phyloP scores from a whole-genome alignment of 2,888 invertebrate species.

The Mythimna vitellina region DNA sequence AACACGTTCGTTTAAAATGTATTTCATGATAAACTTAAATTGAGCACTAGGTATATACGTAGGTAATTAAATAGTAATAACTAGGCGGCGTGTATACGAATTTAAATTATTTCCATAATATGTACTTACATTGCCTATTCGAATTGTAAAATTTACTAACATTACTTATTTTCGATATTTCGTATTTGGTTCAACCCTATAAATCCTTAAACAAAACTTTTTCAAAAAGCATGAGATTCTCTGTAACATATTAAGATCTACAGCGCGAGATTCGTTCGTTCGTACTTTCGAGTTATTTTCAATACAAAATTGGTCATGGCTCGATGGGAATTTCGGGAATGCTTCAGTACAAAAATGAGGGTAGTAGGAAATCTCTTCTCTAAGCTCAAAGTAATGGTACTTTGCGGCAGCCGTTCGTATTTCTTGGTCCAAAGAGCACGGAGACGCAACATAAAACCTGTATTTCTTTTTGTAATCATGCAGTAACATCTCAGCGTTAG shows the following conservation, averaged over 20 bases:
- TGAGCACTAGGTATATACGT: slow-evolving; percentile 45
- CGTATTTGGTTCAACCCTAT: slow-evolving; percentile 76
- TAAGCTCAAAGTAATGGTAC: slow-evolving; percentile 85
- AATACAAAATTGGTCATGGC: slow-evolving; percentile 78
- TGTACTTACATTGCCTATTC: slow-evolving; percentile 37
- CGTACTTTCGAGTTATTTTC: slow-evolving; percentile 62
- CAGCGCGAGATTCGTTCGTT: slow-evolving; percentile 79
- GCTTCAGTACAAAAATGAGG: slow-evolving; percentile 95
- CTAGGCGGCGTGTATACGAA: slow-evolving; percentile 50
- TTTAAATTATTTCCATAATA: slow-evolving; percentile 19
- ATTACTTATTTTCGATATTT: slow-evolving; percentile 54
- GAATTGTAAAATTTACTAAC: slow-evolving; percentile 37
- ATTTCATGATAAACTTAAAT: slow-evolving; percentile 46
- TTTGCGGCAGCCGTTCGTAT: slow-evolving; percentile 85
- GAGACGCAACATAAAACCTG: slow-evolving; percentile 93
- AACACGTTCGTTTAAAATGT: neutral
- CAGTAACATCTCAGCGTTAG: slow-evolving; percentile 90
- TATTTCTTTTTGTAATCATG: slow-evolving; percentile 90
- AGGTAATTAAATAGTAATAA: slow-evolving; percentile 34
- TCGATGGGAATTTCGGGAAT: slow-evolving; percentile 90
- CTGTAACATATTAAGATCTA: slow-evolving; percentile 82
- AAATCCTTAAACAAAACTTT: slow-evolving; percentile 85
- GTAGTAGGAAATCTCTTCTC: slow-evolving; percentile 91
- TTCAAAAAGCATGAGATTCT: slow-evolving; percentile 85
- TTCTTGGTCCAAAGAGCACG: slow-evolving; percentile 92